A percentile compares a stretch with the other conserved stretches of the same genome.
Conservation (phyloP, 2,797 vertebrate genomes). For the Sebastes aleutianus region DNA sequence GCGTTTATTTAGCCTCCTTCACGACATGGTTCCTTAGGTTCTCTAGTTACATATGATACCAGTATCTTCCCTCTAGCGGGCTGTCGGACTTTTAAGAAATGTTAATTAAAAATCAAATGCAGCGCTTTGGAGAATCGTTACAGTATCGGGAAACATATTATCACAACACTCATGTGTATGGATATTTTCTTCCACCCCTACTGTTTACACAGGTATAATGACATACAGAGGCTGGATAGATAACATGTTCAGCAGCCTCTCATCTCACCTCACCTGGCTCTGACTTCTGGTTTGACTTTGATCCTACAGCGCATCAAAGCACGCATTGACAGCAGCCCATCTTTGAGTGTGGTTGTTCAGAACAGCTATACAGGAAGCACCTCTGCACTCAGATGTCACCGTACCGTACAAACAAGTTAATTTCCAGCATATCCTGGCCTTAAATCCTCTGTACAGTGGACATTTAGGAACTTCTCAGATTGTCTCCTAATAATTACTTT, state of each 20-base stretch:
- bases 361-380: no score
- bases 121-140: no score
- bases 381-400: neutral
- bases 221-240: neutral
- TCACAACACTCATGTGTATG: no score
- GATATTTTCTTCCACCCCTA: neutral
- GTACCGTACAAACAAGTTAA: neutral
- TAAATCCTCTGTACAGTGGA: neutral
- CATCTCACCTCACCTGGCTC: slow-evolving; percentile 11
- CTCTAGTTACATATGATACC: no score
- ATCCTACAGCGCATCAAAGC: slow-evolving; percentile 25
- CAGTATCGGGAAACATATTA: no score
- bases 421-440: neutral
- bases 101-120: no score
- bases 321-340: neutral
- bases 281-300: slow-evolving; percentile 19
- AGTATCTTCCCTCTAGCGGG: no score
- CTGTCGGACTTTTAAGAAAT: no score
- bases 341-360: neutral
- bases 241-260: neutral
- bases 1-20: no score
- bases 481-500: neutral
- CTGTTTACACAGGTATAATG: neutral
- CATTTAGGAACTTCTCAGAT: neutral
- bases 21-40: no score